Conservation (phyloP, 2,113 vertebrate species). For the Lamprologus sp. region DNA sequence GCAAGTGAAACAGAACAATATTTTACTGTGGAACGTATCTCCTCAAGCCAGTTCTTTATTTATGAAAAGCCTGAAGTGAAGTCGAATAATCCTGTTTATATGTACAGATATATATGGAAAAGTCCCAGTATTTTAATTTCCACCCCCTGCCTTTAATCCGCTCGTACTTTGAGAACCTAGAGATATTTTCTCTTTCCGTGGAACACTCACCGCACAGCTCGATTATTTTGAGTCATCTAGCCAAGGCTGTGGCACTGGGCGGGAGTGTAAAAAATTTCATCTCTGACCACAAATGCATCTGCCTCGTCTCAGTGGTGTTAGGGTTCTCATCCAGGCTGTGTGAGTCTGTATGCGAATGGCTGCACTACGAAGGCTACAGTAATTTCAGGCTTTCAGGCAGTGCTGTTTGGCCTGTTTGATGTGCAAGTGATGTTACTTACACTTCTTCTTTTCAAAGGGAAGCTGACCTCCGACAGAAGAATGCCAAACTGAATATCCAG, state of each 20-base stretch:
- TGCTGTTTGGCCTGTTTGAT: neutral
- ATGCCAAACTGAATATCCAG: neutral
- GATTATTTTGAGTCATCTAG: constrained; percentile 44
- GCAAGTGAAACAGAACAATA: neutral
- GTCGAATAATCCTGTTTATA: neutral
- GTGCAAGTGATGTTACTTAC: neutral
- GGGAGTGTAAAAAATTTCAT: constrained; percentile 36
- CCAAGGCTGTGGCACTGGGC: constrained; percentile 38
- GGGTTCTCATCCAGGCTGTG: neutral
- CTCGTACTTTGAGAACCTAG: constrained; percentile 1
- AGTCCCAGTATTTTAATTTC: neutral
- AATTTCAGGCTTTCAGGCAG: neutral
- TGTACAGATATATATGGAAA: neutral
- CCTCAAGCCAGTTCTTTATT: neutral
- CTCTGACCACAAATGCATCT: constrained; percentile 30
- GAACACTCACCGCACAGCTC: constrained; percentile 19
- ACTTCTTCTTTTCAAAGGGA: constrained; percentile 46
- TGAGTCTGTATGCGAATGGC: neutral
- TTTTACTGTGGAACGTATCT: neutral
- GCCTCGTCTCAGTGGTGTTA: neutral
- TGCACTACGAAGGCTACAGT: neutral
- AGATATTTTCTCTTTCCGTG: constrained; percentile 26
- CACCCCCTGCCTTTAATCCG: neutral
- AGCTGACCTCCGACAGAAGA: constrained; percentile 24
- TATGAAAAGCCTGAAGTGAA: neutral